Evolutionary conservation across 2,888 invertebrate genomes (phyloP).

Genomic region (Tridacna crocea): DNA sequence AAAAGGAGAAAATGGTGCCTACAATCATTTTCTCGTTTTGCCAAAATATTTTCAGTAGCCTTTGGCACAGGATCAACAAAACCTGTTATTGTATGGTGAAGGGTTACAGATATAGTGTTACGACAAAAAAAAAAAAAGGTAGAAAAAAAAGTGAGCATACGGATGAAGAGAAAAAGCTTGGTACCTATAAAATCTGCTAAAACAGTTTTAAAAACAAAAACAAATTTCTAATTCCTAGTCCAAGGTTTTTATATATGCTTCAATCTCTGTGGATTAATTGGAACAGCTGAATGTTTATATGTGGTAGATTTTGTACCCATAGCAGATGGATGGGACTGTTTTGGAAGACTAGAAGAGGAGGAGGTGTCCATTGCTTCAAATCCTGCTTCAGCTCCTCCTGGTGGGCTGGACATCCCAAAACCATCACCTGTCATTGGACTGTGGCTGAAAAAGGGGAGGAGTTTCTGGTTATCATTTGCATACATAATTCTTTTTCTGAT

Average conservation of each 20-base stretch:
- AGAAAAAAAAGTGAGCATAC: neutral
- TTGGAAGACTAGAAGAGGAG: constrained; percentile 66
- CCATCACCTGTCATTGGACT: constrained; percentile 69
- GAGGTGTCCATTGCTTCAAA: constrained; percentile 80
- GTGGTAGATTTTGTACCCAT: constrained; percentile 72
- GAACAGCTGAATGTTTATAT: constrained; percentile 74
- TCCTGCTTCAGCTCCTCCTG: constrained; percentile 65
- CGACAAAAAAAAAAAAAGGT: neutral
- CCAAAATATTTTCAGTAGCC: no score
- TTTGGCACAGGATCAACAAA: no score
- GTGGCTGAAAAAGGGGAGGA: constrained; percentile 60
- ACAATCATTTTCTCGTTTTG: no score
- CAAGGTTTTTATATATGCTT: constrained; percentile 73
- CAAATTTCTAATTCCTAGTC: constrained; percentile 7
- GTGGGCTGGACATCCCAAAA: constrained; percentile 63
- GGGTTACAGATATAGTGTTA: neutral
- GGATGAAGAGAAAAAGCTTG: neutral
- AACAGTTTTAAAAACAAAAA: neutral
- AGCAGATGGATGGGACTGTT: constrained; percentile 73
- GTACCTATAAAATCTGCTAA: neutral
- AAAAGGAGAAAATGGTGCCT: no score
- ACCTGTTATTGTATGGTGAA: neutral
- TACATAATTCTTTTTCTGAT: neutral
- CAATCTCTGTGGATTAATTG: constrained; percentile 74
- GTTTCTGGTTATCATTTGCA: constrained; percentile 25